Evolutionary conservation across 2,888 invertebrate genomes (phyloP), one percentile per base, ranked within the genome.

Genomic region (Junonia oenone): DNA sequence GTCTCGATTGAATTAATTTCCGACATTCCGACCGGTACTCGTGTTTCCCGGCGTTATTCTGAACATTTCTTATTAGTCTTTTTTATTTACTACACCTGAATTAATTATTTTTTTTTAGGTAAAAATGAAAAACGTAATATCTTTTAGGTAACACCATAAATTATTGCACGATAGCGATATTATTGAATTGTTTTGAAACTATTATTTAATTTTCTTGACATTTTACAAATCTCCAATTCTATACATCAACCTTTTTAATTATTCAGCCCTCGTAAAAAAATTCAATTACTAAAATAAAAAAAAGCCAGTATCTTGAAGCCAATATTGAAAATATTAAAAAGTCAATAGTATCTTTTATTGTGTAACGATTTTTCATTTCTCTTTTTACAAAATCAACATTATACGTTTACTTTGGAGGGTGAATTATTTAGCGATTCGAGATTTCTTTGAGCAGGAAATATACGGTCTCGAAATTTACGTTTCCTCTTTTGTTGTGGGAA

Each of bases 401-500:
- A 6, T 26, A 17, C 27, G 35, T 46, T n/a, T 27, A 37, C 26
- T 45, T 37, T 5, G 17, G 45, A 26, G 6, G 13, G 6, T 27
- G 46, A 46, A 46, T 52, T 46, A 46, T 38, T 52, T 29, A 37
- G 29, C 11, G 27, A 15, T 46, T 29, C 14, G 37, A 27, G 46
- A 46, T 22, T 46, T 40, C 38, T 13, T 40, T 40, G 37, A 15
- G 29, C 47, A 51, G 26, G 31, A 52, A 56, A 48, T 52, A 56
- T 46, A 47, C 19, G 17, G 43, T 27, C 35, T 19, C 43, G 19
- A 17, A 46, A 51, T 31, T 38, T 38, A 38, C 51, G 37, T 37
- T 56, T 15, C 38, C 46, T 47, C 43, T 56, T 51, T 52, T 52
- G 52, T 51, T 40, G 31, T 8, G 29, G 47, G 45, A 52, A 47